Conservation (phyloP, 2,113 vertebrate genomes). For the Cavia aperea region DNA sequence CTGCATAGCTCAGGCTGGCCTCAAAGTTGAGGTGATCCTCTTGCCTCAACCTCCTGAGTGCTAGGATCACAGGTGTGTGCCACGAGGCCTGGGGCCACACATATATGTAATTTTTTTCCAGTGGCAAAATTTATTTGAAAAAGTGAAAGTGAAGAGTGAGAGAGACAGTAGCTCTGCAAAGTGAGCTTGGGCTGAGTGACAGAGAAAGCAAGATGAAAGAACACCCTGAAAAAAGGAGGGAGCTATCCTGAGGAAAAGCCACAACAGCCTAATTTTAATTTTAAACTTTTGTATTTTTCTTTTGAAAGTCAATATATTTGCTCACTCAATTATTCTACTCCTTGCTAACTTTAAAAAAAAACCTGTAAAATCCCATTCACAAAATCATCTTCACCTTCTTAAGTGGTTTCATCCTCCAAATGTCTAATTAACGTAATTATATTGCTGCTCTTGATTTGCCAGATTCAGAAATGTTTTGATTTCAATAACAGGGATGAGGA, state of each 20-base stretch:
- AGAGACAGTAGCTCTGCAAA: neutral
- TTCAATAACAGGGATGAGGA: neutral
- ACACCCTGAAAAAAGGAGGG: neutral
- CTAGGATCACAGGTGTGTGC: neutral
- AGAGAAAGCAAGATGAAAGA: neutral
- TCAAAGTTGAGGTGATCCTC: neutral
- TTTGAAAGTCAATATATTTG: neutral
- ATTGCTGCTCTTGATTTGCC: neutral
- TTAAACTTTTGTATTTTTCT: neutral
- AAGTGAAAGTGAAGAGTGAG: neutral
- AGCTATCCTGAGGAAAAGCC: neutral
- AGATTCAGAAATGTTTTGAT: neutral
- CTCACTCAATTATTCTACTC: neutral
- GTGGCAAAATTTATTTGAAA: neutral
- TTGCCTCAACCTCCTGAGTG: neutral
- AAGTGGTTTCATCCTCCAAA: neutral
- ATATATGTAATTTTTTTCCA: neutral
- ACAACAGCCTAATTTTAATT: neutral
- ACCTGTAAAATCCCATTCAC: slow-evolving; percentile 9
- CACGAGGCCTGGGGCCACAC: neutral
- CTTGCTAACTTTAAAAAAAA: neutral
- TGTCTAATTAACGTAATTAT: neutral
- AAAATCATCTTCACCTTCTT: neutral
- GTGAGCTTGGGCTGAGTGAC: neutral
- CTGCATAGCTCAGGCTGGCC: neutral